A percentile compares a stretch with the other conserved stretches of the same genome.
phyloP scores from a whole-genome alignment of 30 jellyfish, hydroid and myxozoan species.

The Aurelia sp. region DNA sequence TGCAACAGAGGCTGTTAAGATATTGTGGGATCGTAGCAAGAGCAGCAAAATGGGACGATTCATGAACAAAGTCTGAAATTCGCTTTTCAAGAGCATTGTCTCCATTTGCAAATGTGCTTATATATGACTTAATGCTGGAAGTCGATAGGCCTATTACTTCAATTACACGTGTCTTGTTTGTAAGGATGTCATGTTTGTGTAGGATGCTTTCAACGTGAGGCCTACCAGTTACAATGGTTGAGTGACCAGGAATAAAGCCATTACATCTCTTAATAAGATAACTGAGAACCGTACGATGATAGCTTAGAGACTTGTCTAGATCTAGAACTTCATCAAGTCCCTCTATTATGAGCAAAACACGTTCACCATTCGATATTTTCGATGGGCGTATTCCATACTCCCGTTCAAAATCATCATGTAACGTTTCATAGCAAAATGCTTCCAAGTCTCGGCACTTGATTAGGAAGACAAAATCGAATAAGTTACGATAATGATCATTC shows the following conservation, averaged over 20 bases:
- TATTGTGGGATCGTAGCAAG: conserved; percentile 2
- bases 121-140: neutral
- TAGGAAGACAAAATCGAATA: neutral
- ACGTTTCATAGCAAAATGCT: neutral
- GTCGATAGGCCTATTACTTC: neutral
- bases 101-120: neutral
- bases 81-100: neutral
- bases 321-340: neutral
- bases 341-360: neutral
- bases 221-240: neutral
- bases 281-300: neutral
- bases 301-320: neutral
- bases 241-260: conserved; percentile 5
- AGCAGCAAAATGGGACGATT: neutral
- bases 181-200: neutral
- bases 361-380: neutral
- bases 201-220: neutral
- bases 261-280: neutral
- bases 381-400: neutral
- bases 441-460: neutral
- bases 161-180: neutral
- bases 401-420: neutral
- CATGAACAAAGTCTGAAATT: neutral
- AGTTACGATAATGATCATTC: neutral
- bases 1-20: conserved; percentile 3